phyloP scores from a whole-genome alignment of 2,888 invertebrate species.

The Marronus borbonicus region DNA sequence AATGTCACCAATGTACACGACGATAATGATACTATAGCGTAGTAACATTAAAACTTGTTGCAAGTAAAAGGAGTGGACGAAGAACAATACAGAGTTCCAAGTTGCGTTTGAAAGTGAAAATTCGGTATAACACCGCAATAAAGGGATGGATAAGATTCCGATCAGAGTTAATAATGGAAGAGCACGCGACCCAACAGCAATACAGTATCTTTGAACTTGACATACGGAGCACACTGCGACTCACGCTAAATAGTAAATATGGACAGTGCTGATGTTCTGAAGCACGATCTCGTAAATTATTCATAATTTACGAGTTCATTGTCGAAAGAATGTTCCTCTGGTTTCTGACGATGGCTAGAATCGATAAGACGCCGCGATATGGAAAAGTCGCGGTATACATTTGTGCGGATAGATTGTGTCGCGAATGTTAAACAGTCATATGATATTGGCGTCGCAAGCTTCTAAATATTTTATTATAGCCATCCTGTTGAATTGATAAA shows the following conservation, averaged over 20 bases:
- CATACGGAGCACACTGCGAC: conserved; percentile 30
- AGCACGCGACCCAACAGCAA: conserved; percentile 55
- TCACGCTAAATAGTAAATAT: conserved; percentile 40
- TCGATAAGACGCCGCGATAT: conserved; percentile 21
- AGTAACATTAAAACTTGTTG: no score
- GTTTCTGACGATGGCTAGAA: conserved; percentile 1
- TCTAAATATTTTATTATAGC: not conserved
- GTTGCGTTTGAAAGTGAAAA: not conserved
- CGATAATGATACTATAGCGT: no score
- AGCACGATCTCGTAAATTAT: conserved; percentile 51
- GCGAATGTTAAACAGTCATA: conserved; percentile 7
- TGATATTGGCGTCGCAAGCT: not conserved
- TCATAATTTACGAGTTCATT: conserved; percentile 50
- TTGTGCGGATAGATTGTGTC: not conserved
- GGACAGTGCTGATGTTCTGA: conserved; percentile 37
- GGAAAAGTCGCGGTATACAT: not conserved
- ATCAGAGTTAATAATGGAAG: conserved; percentile 53
- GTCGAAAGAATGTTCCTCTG: conserved; percentile 32
- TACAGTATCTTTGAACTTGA: conserved; percentile 53
- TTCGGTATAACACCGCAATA: not conserved
- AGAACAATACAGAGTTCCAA: no score
- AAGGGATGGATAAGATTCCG: conserved; percentile 39
- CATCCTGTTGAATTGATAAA: no score
- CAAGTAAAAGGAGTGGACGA: no score
- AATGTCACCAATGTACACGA: no score